Conservation (phyloP, 2,113 vertebrate genomes). For the Vidua chalybeata region DNA sequence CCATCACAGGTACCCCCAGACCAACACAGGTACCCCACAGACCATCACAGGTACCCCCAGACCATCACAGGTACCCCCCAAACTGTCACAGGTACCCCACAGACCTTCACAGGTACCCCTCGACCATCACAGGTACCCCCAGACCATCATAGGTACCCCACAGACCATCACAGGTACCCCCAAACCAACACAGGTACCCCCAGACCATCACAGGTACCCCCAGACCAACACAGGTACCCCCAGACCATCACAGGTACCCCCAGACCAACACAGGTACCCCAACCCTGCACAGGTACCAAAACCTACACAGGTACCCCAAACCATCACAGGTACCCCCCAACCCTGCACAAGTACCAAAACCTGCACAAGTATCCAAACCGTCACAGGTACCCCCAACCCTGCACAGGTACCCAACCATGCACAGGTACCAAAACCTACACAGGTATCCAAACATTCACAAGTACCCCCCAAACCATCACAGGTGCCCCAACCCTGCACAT, state of each 20-base stretch:
- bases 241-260: neutral
- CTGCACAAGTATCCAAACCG: too few relatives aligned
- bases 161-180: conserved; percentile 62
- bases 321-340: too few relatives aligned
- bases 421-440: neutral
- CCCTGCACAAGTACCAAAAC: neutral
- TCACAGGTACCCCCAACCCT: neutral
- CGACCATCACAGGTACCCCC: conserved; percentile 61
- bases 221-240: conserved; percentile 70
- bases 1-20: neutral
- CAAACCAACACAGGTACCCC: neutral
- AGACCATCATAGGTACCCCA: neutral
- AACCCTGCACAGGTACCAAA: neutral
- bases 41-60: neutral
- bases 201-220: neutral
- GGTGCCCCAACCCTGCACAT: neutral
- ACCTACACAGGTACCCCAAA: too few relatives aligned
- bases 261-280: conserved; percentile 61
- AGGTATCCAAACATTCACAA: too few relatives aligned
- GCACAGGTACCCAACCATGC: neutral
- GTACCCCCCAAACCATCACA: too few relatives aligned
- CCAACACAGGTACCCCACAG: neutral
- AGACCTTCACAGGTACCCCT: conserved; percentile 68
- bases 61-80: too few relatives aligned
- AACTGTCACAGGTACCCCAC: conserved; percentile 28